A percentile compares a stretch with the other conserved stretches of the same genome.
These are phyloP conservation scores for Apamea epomidion DNA, from an alignment of 2,888 invertebrate species.

Conservation along the genomic window DNA sequence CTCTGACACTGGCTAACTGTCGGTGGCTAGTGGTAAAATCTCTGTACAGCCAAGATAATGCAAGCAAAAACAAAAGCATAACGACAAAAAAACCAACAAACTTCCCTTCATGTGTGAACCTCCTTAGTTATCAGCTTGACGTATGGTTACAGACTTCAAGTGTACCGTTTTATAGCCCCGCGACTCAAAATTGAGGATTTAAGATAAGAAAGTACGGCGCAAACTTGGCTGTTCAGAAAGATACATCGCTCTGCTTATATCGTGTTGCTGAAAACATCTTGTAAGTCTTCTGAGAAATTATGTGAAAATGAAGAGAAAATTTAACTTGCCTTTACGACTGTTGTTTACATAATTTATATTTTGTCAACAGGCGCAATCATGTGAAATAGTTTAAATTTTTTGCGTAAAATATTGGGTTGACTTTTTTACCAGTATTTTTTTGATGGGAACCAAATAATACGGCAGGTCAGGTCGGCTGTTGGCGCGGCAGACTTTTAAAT, in stretches of 20 bases:
- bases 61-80: neutral
- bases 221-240: constrained; percentile 24
- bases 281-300: neutral
- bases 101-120: neutral
- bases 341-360: neutral
- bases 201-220: constrained; percentile 36
- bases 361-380: neutral
- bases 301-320: neutral
- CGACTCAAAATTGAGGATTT: constrained; percentile 42
- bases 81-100: neutral
- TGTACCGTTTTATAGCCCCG: constrained; percentile 31
- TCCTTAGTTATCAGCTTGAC: constrained; percentile 31
- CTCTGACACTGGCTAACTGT: too few species aligned
- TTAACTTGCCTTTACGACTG: too few species aligned
- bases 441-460: too few species aligned
- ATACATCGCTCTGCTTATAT: constrained; percentile 24
- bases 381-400: neutral
- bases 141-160: constrained; percentile 32
- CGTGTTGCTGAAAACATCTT: neutral
- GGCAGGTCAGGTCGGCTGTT: too few species aligned
- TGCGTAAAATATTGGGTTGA: neutral
- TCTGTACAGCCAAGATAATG: too few species aligned
- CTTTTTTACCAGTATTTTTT: neutral
- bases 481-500: too few species aligned
- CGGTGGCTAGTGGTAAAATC: too few species aligned